Evolutionary conservation across 2,797 vertebrate species (phyloP).

Genomic region (Acanthiza pusilla): DNA sequence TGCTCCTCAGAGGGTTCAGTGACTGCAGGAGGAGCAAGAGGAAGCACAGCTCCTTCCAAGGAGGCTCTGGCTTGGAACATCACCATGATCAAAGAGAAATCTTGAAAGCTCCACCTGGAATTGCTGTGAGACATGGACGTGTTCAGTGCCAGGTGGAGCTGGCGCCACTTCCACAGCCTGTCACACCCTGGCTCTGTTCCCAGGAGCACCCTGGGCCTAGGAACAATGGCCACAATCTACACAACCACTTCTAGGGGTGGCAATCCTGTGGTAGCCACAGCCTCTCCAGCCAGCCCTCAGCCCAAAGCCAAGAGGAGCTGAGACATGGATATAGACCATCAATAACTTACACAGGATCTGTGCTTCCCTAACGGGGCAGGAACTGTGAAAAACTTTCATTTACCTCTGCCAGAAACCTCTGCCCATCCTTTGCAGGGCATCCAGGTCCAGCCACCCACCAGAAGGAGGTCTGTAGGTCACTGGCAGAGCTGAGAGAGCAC

Average conservation of each 20-base stretch:
- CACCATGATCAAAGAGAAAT: background rate
- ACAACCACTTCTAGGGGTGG: too few species aligned
- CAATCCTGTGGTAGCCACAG: background rate
- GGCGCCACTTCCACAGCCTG: background rate
- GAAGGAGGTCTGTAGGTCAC: background rate
- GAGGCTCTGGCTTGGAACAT: rapidly evolving
- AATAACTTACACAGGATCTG: rapidly evolving
- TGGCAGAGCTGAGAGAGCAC: background rate
- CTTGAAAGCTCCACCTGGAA: background rate
- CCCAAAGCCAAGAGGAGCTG: background rate
- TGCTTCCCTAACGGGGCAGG: background rate
- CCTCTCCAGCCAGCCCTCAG: background rate
- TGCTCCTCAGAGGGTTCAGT: background rate
- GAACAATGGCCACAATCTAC: background rate
- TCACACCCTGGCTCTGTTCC: background rate
- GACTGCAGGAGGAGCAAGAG: background rate
- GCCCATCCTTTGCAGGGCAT: background rate
- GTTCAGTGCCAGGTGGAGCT: background rate
- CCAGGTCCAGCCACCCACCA: background rate
- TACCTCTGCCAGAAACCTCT: background rate
- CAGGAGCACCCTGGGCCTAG: background rate
- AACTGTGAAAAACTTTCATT: background rate
- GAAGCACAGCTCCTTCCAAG: background rate
- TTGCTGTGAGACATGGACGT: background rate
- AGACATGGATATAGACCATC: rapidly evolving